Evolutionary conservation across 2,113 vertebrate genomes (phyloP).

Genomic region (Muscicapa adusta): DNA sequence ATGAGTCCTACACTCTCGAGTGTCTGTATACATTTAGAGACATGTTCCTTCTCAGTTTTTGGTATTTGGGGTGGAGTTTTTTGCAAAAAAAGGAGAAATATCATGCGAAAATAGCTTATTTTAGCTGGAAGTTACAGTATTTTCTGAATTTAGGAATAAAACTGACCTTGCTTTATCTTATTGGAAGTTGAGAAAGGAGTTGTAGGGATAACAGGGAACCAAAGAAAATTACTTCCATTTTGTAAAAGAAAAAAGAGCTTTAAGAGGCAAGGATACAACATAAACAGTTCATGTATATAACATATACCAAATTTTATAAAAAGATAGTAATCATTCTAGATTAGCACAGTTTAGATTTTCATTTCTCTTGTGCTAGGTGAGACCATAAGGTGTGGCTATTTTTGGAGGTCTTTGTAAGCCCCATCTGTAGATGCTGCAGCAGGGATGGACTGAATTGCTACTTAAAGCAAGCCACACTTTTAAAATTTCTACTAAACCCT

Average conservation of each 20-base stretch:
- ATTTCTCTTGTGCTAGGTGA: neutral
- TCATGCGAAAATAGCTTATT: neutral
- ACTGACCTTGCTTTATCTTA: neutral
- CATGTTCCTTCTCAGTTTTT: neutral
- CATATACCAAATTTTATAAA: neutral
- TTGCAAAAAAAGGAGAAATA: neutral
- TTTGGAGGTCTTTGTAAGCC: neutral
- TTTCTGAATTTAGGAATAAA: neutral
- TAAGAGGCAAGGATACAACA: neutral
- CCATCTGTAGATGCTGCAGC: neutral
- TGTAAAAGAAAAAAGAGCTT: neutral
- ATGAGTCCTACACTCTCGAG: neutral
- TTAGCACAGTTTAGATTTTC: neutral
- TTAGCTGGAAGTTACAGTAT: neutral
- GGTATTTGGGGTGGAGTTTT: fast-evolving
- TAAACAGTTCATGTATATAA: neutral
- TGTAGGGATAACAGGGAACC: neutral
- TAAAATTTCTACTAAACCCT: neutral
- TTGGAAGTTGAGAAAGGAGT: neutral
- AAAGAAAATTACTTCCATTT: neutral
- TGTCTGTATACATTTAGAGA: neutral
- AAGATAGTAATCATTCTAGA: neutral
- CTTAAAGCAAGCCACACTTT: neutral
- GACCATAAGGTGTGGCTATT: neutral
- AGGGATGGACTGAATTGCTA: neutral